Percentiles rank a stretch among this genome's conserved stretches.
Evolutionary conservation across 1,140 invertebrate genomes (phyloP).

Genomic region (Monochamus saltuarius): DNA sequence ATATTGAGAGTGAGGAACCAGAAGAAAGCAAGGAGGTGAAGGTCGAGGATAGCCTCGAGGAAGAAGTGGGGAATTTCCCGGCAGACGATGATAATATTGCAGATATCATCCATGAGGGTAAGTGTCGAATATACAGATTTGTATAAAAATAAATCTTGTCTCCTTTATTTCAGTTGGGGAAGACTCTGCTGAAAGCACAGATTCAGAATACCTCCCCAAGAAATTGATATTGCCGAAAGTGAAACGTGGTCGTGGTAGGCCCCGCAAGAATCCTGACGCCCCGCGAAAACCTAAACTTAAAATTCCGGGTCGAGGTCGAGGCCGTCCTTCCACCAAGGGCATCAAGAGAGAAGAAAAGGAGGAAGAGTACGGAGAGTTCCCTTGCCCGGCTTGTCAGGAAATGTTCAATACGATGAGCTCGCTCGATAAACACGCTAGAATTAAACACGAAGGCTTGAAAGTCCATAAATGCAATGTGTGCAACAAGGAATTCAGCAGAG

Average conservation of each 20-base stretch:
- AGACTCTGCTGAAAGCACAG: slow-evolving; percentile 25
- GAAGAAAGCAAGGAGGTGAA: slow-evolving; percentile 31
- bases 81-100: slow-evolving; percentile 9
- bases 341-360: slow-evolving; percentile 23
- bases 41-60: slow-evolving; percentile 8
- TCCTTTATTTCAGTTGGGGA: slow-evolving; percentile 7
- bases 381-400: slow-evolving; percentile 44
- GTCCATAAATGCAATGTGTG: slow-evolving; percentile 42
- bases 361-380: slow-evolving; percentile 39
- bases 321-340: slow-evolving; percentile 22
- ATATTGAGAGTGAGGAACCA: slow-evolving; percentile 20
- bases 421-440: slow-evolving; percentile 41
- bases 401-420: slow-evolving; percentile 37
- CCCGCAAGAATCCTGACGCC: slow-evolving; percentile 27
- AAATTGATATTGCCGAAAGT: slow-evolving; percentile 13
- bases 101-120: slow-evolving; percentile 13
- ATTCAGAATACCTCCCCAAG: slow-evolving; percentile 38
- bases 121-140: slow-evolving; percentile 11
- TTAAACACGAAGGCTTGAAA: slow-evolving; percentile 39
- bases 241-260: slow-evolving; percentile 34
- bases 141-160: too few relatives aligned
- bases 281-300: slow-evolving; percentile 11
- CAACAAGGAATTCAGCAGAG: slow-evolving; percentile 40
- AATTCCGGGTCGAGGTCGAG: slow-evolving; percentile 25
- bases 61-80: neutral